Percentiles rank a stretch among this genome's conserved stretches.
phyloP scores from a whole-genome alignment of 2,113 vertebrate genomes.

The Terrapene triunguis region DNA sequence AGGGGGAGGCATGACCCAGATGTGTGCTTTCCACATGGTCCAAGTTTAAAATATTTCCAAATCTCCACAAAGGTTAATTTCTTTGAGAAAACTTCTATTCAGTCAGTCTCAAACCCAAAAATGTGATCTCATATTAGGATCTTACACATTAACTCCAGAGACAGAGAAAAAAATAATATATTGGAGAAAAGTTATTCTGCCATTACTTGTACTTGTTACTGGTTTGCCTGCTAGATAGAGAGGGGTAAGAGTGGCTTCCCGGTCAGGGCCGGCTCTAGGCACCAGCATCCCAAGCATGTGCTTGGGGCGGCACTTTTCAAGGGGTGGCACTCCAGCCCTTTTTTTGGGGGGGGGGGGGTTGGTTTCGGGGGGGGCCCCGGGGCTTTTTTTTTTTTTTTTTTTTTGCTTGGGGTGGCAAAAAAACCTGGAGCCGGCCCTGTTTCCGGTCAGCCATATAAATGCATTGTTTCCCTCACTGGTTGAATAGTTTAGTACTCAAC shows the following conservation, averaged over 20 bases:
- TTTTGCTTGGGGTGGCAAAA: too few species aligned
- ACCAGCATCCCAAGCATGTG: too few species aligned
- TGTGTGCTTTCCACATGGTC: neutral
- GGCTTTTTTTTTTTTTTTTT: too few species aligned
- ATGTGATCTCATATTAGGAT: neutral
- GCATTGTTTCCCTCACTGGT: neutral
- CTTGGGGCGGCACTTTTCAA: too few species aligned
- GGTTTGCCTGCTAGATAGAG: neutral
- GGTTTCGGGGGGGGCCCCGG: too few species aligned
- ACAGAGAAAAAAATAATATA: neutral
- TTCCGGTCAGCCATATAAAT: neutral
- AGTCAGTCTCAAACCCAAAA: neutral
- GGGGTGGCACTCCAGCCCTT: too few species aligned
- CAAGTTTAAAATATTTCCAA: neutral
- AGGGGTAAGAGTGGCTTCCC: neutral
- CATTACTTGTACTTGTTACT: neutral
- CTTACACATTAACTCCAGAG: neutral
- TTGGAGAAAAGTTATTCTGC: neutral
- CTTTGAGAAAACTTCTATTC: neutral
- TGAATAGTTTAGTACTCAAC: neutral
- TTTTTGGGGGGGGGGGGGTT: too few species aligned
- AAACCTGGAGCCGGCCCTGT: neutral
- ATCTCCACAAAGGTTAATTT: constrained; percentile 7
- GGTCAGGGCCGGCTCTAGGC: too few species aligned
- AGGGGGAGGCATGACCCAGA: neutral